Base-by-base conservation (phyloP, 2,888 invertebrate genomes). In the Eupithecia pulchellata region DNA sequence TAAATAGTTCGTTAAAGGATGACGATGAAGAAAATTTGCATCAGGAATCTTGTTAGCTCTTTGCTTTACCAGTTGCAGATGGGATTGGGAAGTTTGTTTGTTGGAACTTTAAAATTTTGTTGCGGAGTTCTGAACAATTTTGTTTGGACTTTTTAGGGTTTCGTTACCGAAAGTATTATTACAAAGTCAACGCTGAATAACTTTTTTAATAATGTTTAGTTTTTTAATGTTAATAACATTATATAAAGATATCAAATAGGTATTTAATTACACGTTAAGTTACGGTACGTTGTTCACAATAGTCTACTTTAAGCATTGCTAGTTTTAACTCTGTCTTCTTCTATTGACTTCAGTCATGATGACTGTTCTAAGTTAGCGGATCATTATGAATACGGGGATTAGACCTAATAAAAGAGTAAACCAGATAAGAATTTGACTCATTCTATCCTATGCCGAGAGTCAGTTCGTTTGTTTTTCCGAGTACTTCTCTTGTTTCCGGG, bases 1-100 rank as follows among this genome's bases (percentile, higher is more conserved):
- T 84, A 85, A 87, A 86, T 85, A 84, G 83, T 86, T 84, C 77
- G 81, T 81, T 84, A 81, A 79, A 76, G 69, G 71, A 77, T 78
- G 74, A 78, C 71, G 76, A 67, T 75, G 75, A 32, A 75, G 68
- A 75, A 78, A 76, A 78, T 79, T 47, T 69, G 58, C 67, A 69
- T 39, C 55, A 60, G 66, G 62, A 72, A 69, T 70, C 64, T 72
- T 69, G 72, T 75, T 77, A 77, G 71, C 72, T 65, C 66, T 65
- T 74, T 63, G 64, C 52, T 68, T 66, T 70, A 66, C 36, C 65
- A 68, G 69, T 60, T 68, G 62, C 61, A 67, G 66, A 75, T 72
- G 67, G 36, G 34, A 60, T 68, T 71, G 42, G 39, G 11, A 47
- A 70, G 61, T 70, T 69, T 69, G 71, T 62, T 66, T 69, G 69